Percentiles rank a stretch among this genome's conserved stretches.
phyloP scores from a whole-genome alignment of 2,797 vertebrate genomes.

The Gephyroberyx darwinii region DNA sequence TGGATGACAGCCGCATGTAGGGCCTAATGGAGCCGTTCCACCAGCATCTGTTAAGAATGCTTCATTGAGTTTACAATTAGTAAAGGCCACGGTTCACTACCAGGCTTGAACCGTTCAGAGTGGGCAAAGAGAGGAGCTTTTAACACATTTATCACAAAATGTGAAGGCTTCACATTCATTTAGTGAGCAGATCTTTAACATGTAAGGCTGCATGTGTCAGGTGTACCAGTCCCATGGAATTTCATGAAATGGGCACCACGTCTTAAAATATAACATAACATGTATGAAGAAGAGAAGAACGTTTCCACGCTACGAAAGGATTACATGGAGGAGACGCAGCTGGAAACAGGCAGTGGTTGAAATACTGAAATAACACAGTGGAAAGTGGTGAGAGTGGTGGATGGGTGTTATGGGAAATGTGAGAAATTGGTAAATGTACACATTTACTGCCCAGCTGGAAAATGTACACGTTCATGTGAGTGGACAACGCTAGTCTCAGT shows the following conservation, averaged over 20 bases:
- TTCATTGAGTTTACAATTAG: slow-evolving; percentile 85
- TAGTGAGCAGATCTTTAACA: slow-evolving; percentile 2
- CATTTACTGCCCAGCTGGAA: no score
- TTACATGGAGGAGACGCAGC: no score
- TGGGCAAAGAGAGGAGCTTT: slow-evolving; percentile 23
- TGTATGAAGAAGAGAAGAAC: no score
- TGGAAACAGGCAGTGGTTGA: not conserved
- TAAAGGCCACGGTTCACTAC: slow-evolving; percentile 76
- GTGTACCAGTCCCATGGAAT: not conserved
- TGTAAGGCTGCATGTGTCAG: slow-evolving; percentile 2
- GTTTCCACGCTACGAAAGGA: no score
- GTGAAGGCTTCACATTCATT: slow-evolving; percentile 17
- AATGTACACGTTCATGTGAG: no score
- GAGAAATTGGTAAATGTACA: no score
- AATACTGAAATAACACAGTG: not conserved
- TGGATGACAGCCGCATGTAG: slow-evolving; percentile 74
- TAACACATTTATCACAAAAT: slow-evolving; percentile 31
- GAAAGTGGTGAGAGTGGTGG: not conserved
- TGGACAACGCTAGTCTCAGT: no score
- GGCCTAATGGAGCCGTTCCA: slow-evolving; percentile 81
- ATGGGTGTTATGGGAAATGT: no score
- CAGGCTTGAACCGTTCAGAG: slow-evolving; percentile 62
- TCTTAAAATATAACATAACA: no score
- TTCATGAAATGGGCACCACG: no score
- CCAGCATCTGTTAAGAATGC: slow-evolving; percentile 84